These are phyloP conservation scores for Leucania comma DNA, from an alignment of 2,888 invertebrate species.

Conservation along the genomic window DNA sequence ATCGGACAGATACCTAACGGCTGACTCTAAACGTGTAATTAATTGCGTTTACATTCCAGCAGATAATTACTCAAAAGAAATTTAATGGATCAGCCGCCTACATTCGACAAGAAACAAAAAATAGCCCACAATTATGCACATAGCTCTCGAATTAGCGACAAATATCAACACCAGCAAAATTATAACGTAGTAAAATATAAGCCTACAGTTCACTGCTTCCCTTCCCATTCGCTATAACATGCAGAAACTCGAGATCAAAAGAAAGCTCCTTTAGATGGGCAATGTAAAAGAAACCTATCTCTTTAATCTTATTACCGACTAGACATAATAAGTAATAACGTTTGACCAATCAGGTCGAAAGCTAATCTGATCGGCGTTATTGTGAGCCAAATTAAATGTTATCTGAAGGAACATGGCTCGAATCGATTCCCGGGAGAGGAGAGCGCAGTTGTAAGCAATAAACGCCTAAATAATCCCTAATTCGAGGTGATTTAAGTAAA, in stretches of 20 bases:
- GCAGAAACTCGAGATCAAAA: conserved; percentile 46
- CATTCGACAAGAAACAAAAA: conserved; percentile 1
- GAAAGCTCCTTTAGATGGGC: conserved; percentile 23
- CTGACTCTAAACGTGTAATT: not conserved
- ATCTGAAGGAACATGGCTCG: conserved; percentile 38
- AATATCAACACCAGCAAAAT: conserved; percentile 18
- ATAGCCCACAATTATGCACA: conserved; percentile 1
- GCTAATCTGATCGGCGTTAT: conserved; percentile 37
- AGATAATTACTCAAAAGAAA: not conserved
- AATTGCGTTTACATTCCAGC: not conserved
- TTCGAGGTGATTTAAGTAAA: conserved; percentile 75
- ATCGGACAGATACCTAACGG: not conserved
- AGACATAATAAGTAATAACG: conserved; percentile 31
- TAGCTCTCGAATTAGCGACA: conserved; percentile 22
- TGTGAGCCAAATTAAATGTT: conserved; percentile 47
- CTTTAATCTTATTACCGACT: conserved; percentile 13
- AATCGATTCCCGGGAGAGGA: conserved; percentile 57
- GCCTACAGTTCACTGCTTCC: conserved; percentile 30
- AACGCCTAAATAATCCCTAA: conserved; percentile 73
- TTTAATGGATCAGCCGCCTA: conserved; percentile 2
- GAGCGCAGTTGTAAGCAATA: conserved; percentile 64
- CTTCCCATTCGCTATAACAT: conserved; percentile 31
- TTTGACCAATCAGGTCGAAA: conserved; percentile 49
- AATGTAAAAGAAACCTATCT: conserved; percentile 28
- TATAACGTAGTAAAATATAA: conserved; percentile 38